Evolutionary conservation across 2,888 invertebrate species (phyloP), one percentile per base, ranked within the genome.

Genomic region (Oasisia sp.): DNA sequence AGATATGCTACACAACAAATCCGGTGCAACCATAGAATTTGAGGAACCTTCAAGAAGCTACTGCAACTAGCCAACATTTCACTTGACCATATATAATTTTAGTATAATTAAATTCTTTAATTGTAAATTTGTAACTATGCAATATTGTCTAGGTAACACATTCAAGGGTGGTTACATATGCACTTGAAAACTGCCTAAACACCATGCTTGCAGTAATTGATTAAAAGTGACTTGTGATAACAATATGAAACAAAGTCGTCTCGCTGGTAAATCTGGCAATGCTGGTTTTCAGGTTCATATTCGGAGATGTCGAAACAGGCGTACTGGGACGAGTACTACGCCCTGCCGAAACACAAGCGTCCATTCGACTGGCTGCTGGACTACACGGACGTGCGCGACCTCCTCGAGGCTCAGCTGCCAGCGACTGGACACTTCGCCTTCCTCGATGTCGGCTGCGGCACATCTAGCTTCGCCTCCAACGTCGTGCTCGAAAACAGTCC

Each of bases 351-450:
- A 27, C 74, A 74, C 74, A n/a, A 74, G 27, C 74, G 74, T 19
- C 74, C 74, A 27, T 74, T 74, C 74, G 74, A 74, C 74, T 74
- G 74, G 74, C 27, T 74, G 74, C 74, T 74, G 74, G n/a, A 74
- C 19, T n/a, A 74, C 74, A n/a, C 27, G 19, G 74, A 74, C 27
- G 74, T 74, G 74, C 14, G 74, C 14, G 74, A 74, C n/a, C 74
- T 74, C 5, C 74, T 74, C n/a, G 74, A 74, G n/a, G 74, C 74
- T 1, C 74, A 74, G 27, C 74, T 74, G 74, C 74, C 74, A 27
- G n/a, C 27, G n/a, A 27, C 74, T 74, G 74, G 74, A 27, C 74
- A 27, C 19, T 74, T 74, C 74, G 27, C 27, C 74, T 74, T 74
- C 74, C 74, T 74, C 27, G 74, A 74, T 19, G 74, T 74, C 7